A percentile compares a stretch with the other conserved stretches of the same genome.
Conservation (phyloP, 1,140 invertebrate species). For the Calycopis cecrops region DNA sequence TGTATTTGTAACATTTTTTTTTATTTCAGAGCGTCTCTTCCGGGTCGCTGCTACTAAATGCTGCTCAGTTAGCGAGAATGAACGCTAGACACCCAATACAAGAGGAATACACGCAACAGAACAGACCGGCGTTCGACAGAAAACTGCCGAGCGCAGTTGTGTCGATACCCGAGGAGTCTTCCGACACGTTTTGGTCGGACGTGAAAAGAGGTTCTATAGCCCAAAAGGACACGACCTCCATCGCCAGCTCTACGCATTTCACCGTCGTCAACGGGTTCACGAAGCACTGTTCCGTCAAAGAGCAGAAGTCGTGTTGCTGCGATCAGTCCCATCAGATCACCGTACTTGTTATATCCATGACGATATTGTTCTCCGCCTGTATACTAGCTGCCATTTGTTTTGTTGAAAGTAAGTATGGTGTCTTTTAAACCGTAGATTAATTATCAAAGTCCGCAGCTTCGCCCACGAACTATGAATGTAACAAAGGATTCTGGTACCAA, state of each 20-base stretch:
- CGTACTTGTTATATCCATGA: constrained; percentile 86
- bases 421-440: too few species aligned
- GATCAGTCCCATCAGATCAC: constrained; percentile 84
- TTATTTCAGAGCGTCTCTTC: constrained; percentile 83
- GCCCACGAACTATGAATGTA: too few species aligned
- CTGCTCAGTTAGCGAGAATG: constrained; percentile 84
- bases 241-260: constrained; percentile 89
- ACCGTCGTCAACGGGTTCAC: constrained; percentile 88
- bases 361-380: constrained; percentile 84
- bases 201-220: constrained; percentile 62
- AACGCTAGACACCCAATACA: constrained; percentile 62
- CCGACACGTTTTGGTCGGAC: constrained; percentile 64
- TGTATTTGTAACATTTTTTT: constrained; percentile 7
- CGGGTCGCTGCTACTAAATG: constrained; percentile 84
- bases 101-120: constrained; percentile 45
- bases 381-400: constrained; percentile 84
- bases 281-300: constrained; percentile 72
- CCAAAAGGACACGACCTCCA: constrained; percentile 79
- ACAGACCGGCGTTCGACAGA: constrained; percentile 23
- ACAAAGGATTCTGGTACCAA: too few species aligned
- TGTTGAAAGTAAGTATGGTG: constrained; percentile 78
- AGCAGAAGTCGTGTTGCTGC: constrained; percentile 79
- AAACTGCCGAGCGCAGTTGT: constrained; percentile 44
- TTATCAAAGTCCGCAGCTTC: too few species aligned
- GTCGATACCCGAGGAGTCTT: constrained; percentile 55